Conservation (phyloP, 2,888 invertebrate genomes). For the Metacarcinus magister region DNA sequence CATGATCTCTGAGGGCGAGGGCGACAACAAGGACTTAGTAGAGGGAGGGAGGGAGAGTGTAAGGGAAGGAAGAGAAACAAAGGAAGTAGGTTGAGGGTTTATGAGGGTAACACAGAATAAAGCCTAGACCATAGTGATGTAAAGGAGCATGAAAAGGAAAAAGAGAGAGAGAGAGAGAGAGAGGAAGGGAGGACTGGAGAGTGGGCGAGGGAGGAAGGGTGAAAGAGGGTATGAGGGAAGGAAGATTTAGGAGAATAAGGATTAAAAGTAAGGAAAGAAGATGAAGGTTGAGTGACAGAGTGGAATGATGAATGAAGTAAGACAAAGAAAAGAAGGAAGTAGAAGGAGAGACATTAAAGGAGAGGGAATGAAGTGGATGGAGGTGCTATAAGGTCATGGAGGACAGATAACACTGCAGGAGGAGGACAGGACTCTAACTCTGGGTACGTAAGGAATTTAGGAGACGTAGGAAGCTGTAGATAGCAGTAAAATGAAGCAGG, state of each 20-base stretch:
- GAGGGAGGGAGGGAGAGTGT: background rate
- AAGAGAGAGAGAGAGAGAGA: background rate
- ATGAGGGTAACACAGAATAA: background rate
- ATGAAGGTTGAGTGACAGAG: background rate
- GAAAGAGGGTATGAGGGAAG: background rate
- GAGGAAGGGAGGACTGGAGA: background rate
- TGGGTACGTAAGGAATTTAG: background rate
- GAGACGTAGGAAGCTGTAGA: background rate
- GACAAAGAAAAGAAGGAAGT: background rate
- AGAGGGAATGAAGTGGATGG: background rate
- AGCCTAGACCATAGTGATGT: background rate
- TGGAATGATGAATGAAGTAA: background rate
- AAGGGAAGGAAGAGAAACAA: background rate
- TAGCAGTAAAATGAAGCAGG: background rate
- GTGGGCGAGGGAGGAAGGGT: background rate
- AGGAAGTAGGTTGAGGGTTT: background rate
- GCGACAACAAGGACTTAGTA: background rate
- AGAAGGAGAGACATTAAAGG: background rate
- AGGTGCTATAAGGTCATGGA: background rate
- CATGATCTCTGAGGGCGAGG: no score
- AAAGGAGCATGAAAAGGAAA: background rate
- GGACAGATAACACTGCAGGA: background rate
- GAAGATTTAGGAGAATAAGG: background rate
- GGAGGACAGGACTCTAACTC: background rate
- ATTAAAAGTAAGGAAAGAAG: background rate